These are phyloP conservation scores for Heterodera carotae DNA, from an alignment of 1,140 invertebrate genomes.

Conservation along the genomic window DNA sequence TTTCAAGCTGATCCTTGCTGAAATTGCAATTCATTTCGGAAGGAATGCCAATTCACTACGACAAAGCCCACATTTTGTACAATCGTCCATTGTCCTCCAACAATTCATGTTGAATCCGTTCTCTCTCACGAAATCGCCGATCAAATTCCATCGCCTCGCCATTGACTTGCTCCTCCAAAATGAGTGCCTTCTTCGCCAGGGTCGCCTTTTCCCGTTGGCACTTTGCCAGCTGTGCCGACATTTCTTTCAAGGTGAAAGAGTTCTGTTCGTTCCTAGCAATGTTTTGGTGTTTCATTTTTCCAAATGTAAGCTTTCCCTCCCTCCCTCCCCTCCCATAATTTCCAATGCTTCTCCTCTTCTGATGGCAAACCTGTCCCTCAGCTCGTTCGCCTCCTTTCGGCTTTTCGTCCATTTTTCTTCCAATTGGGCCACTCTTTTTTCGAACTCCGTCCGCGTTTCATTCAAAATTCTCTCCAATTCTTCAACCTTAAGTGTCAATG, in stretches of 20 bases:
- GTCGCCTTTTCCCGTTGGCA: conserved; percentile 14
- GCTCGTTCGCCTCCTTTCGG: conserved; percentile 11
- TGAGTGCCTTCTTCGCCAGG: conserved; percentile 12
- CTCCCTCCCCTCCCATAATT: background rate
- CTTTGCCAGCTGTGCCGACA: conserved; percentile 23
- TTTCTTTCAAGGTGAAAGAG: background rate
- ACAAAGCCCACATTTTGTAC: conserved; percentile 9
- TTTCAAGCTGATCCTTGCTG: conserved; percentile 30
- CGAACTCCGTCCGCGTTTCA: background rate
- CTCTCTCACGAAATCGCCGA: conserved; percentile 18
- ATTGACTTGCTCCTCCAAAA: conserved; percentile 30
- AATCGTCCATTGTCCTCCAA: conserved; percentile 18
- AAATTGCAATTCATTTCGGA: background rate
- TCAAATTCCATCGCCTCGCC: conserved; percentile 28
- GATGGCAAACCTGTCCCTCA: conserved; percentile 8
- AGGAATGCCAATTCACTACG: background rate
- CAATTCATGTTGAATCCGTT: conserved; percentile 20
- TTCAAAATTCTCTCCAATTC: background rate
- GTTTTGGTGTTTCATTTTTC: too few relatives aligned
- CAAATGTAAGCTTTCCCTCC: background rate
- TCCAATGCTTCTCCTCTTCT: background rate
- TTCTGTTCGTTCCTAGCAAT: conserved; percentile 24
- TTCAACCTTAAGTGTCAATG: background rate
- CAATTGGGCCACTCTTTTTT: conserved; percentile 1
- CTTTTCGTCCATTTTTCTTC: conserved; percentile 19